Evolutionary conservation across 2,797 vertebrate species (phyloP).

Genomic region (Bucorvus abyssinicus): DNA sequence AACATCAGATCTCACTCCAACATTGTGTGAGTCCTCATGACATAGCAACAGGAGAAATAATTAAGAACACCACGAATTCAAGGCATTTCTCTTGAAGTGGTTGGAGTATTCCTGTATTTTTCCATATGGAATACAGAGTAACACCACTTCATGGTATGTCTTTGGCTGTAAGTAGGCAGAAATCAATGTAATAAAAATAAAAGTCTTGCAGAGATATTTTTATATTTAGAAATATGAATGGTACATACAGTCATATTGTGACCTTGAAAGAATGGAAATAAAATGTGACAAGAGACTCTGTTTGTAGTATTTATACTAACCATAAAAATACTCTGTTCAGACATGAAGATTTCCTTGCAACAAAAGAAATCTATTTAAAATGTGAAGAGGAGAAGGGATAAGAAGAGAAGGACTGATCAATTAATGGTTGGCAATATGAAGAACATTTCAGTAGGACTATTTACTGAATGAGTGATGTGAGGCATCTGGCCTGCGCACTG

Average conservation of each 20-base stretch:
- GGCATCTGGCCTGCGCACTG: constrained; percentile 38
- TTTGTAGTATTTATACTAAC: constrained; percentile 22
- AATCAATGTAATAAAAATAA: constrained; percentile 63
- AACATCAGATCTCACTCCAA: background rate
- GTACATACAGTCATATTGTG: constrained; percentile 33
- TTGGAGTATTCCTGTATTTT: constrained; percentile 45
- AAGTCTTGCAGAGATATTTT: constrained; percentile 50
- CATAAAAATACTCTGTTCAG: constrained; percentile 12
- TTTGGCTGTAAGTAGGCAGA: constrained; percentile 39
- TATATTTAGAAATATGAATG: constrained; percentile 54
- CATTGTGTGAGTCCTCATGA: background rate
- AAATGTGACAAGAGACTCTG: constrained; percentile 11
- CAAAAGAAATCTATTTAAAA: constrained; percentile 39
- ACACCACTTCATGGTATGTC: background rate
- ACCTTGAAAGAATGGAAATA: constrained; percentile 50
- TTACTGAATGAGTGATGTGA: constrained; percentile 29
- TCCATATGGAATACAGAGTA: background rate
- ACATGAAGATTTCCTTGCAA: constrained; percentile 47
- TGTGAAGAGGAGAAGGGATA: constrained; percentile 42
- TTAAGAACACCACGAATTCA: background rate
- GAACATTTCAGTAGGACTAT: constrained; percentile 35
- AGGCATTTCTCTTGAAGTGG: background rate
- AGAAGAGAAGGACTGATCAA: constrained; percentile 45
- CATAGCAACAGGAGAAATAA: background rate
- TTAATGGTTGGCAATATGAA: constrained; percentile 17